Conservation (phyloP, 2,888 invertebrate species). For the Petrophora chlorosata region DNA sequence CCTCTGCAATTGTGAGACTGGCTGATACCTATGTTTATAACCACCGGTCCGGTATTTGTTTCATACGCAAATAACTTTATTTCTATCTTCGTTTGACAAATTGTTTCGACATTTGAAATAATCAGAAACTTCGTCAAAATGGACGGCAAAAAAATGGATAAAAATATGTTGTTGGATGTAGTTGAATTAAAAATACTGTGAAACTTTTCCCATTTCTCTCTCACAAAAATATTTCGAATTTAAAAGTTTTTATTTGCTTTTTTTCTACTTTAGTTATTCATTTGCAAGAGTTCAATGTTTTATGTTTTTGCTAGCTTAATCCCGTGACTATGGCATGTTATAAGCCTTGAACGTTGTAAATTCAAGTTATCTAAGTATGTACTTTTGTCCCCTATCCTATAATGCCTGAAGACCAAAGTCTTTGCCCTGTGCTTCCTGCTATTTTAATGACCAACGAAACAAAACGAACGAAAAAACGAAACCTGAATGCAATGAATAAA, state of each 20-base stretch:
- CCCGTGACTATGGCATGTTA: too few species aligned
- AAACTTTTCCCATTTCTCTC: slow-evolving; percentile 14
- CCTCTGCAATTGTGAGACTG: too few species aligned
- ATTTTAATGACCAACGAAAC: too few species aligned
- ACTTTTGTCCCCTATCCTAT: too few species aligned
- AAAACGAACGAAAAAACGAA: too few species aligned
- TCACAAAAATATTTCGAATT: slow-evolving; percentile 1
- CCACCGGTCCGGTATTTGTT: too few species aligned
- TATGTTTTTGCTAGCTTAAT: not conserved
- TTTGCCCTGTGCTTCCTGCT: too few species aligned
- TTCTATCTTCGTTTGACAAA: not conserved
- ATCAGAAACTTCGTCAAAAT: not conserved
- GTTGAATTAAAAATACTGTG: slow-evolving; percentile 7
- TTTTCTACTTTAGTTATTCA: not conserved
- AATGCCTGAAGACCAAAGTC: too few species aligned
- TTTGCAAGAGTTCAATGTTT: not conserved
- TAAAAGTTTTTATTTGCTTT: not conserved
- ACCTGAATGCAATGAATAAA: too few species aligned
- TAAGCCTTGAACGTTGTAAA: too few species aligned
- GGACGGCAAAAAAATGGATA: not conserved
- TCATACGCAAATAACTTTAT: not conserved
- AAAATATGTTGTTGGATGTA: not conserved
- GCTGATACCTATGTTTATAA: too few species aligned
- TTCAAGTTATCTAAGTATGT: too few species aligned
- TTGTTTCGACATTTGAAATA: not conserved